Conservation (phyloP, 2,888 invertebrate genomes). For the Drosophila merina region DNA sequence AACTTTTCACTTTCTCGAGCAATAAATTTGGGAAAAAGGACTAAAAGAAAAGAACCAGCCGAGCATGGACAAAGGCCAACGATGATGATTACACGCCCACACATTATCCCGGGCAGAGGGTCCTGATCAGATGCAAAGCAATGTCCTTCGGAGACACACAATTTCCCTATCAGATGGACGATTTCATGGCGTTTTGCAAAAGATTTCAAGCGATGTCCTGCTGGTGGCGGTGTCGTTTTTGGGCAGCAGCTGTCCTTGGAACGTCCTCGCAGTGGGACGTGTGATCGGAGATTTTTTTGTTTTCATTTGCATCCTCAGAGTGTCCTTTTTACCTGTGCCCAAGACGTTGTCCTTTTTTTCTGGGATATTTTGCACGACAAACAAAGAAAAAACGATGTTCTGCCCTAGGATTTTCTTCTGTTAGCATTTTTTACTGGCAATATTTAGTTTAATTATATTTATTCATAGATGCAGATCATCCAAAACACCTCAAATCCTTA, state of each 20-base stretch:
- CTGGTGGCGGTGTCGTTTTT: slow-evolving; percentile 43
- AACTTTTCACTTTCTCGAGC: slow-evolving; percentile 61
- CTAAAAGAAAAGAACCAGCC: slow-evolving; percentile 29
- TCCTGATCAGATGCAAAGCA: slow-evolving; percentile 24
- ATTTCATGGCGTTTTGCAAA: slow-evolving; percentile 71
- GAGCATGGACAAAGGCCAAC: slow-evolving; percentile 36
- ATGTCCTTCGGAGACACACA: slow-evolving; percentile 9
- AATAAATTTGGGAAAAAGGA: slow-evolving; percentile 21
- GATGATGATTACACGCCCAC: slow-evolving; percentile 69
- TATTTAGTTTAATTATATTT: slow-evolving; percentile 71
- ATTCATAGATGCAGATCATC: slow-evolving; percentile 56
- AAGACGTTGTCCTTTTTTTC: slow-evolving; percentile 46
- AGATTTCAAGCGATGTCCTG: slow-evolving; percentile 65
- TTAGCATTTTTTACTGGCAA: slow-evolving; percentile 19
- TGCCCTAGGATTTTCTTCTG: slow-evolving; percentile 8
- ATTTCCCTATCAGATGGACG: slow-evolving; percentile 68
- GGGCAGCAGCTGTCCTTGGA: slow-evolving; percentile 47
- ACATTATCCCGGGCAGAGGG: slow-evolving; percentile 40
- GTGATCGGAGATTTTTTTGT: slow-evolving; percentile 71
- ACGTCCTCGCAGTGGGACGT: slow-evolving; percentile 60
- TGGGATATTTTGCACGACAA: slow-evolving; percentile 63
- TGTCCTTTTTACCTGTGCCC: slow-evolving; percentile 50
- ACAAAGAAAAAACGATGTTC: slow-evolving; percentile 30
- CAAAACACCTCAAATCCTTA: slow-evolving; percentile 24
- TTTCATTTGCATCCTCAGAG: slow-evolving; percentile 68